Percentiles rank a stretch among this genome's conserved stretches.
Conservation (phyloP, 1,140 invertebrate species). For the Drosophila sturtevanti region DNA sequence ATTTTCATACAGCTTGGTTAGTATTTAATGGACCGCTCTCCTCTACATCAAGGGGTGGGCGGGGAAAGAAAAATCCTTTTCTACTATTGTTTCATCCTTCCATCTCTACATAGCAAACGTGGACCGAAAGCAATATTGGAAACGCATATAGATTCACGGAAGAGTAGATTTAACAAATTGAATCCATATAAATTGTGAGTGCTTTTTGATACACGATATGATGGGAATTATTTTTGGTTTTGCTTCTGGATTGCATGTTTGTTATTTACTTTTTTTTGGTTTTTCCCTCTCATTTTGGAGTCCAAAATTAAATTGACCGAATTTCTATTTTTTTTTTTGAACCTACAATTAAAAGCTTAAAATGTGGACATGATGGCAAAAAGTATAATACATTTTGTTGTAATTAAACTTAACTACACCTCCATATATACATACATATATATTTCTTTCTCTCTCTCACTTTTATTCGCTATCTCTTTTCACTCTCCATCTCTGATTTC, state of each 20-base stretch:
- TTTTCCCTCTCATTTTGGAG: not conserved
- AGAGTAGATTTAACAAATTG: slow-evolving; percentile 47
- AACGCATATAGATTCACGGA: not conserved
- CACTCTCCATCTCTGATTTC: not conserved
- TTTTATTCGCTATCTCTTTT: not conserved
- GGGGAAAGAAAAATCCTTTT: not conserved
- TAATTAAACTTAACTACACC: not conserved
- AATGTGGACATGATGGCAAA: not conserved
- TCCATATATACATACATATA: not conserved
- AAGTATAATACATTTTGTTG: not conserved
- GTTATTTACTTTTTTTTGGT: not conserved
- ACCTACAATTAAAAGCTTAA: not conserved
- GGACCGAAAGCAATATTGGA: slow-evolving; percentile 10
- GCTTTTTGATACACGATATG: not conserved
- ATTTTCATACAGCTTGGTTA: slow-evolving; percentile 56
- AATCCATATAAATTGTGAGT: slow-evolving; percentile 26
- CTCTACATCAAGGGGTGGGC: too few relatives aligned
- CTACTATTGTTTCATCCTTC: not conserved
- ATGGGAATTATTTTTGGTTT: not conserved
- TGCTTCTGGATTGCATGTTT: not conserved
- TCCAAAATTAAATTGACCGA: not conserved
- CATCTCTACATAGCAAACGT: slow-evolving; percentile 36
- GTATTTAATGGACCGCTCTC: not conserved
- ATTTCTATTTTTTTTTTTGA: too few relatives aligned
- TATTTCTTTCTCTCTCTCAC: too few relatives aligned